Evolutionary conservation across 2,888 invertebrate species (phyloP).

Genomic region (Mythimna ferrago): DNA sequence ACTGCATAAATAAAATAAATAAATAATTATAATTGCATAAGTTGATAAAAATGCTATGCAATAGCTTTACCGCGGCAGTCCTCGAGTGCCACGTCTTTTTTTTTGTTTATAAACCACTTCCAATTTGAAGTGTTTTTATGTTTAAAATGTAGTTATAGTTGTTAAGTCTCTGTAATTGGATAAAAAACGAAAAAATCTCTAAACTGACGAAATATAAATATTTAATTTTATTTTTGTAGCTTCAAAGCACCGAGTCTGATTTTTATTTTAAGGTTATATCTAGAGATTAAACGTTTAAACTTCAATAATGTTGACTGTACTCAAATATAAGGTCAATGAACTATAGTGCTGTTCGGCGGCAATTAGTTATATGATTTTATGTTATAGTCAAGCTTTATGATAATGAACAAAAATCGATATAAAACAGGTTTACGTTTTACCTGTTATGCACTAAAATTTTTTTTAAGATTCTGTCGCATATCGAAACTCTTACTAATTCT

Average conservation of each 20-base stretch:
- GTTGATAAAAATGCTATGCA: too few relatives aligned
- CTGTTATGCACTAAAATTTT: not conserved
- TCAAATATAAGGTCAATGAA: conserved; percentile 16
- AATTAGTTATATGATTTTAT: not conserved
- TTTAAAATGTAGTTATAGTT: too few relatives aligned
- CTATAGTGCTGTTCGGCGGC: not conserved
- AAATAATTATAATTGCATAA: too few relatives aligned
- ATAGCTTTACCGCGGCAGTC: too few relatives aligned
- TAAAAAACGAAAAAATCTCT: too few relatives aligned
- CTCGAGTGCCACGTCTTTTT: too few relatives aligned
- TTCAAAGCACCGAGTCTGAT: not conserved
- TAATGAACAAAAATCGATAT: not conserved
- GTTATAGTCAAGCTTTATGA: too few relatives aligned
- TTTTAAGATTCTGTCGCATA: not conserved
- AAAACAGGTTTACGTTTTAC: not conserved
- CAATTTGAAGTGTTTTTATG: too few relatives aligned
- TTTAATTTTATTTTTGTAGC: not conserved
- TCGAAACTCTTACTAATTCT: not conserved
- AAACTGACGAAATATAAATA: not conserved
- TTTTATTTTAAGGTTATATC: conserved; percentile 1
- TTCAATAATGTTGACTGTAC: not conserved
- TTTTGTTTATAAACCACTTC: too few relatives aligned
- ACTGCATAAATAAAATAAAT: too few relatives aligned
- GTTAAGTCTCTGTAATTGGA: not conserved
- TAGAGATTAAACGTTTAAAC: conserved; percentile 5